Evolutionary conservation across 2,797 vertebrate species (phyloP).

Genomic region (Halcyon badia): DNA sequence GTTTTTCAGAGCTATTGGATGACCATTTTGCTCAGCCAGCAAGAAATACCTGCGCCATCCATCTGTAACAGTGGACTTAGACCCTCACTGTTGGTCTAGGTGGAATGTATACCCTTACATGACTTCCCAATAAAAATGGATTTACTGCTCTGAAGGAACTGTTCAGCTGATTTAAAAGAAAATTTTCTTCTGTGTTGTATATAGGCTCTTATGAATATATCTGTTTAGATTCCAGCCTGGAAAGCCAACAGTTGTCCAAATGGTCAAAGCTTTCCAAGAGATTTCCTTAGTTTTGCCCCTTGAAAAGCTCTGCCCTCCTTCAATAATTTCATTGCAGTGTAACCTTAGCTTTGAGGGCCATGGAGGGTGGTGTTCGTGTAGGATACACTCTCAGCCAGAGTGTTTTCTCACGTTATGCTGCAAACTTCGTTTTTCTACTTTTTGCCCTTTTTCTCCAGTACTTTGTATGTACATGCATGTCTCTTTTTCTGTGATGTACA

Average conservation of each 20-base stretch:
- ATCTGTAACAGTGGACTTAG: not conserved
- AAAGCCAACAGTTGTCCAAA: not conserved
- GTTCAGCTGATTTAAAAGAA: not conserved
- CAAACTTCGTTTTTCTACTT: not conserved
- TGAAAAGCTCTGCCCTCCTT: not conserved
- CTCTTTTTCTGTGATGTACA: not conserved
- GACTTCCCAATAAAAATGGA: not conserved
- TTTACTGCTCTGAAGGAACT: not conserved
- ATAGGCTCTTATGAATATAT: not conserved
- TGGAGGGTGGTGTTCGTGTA: not conserved
- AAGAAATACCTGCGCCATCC: not conserved
- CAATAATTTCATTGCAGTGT: rapidly evolving
- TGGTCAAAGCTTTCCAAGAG: not conserved
- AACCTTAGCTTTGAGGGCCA: not conserved
- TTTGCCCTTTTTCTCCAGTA: not conserved
- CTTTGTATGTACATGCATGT: rapidly evolving
- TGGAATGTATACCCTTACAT: not conserved
- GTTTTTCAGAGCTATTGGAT: not conserved
- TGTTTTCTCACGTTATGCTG: not conserved
- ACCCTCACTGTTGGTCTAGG: not conserved
- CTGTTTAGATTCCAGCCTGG: not conserved
- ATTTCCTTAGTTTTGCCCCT: not conserved
- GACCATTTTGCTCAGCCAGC: not conserved
- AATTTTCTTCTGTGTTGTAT: not conserved
- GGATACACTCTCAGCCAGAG: not conserved